These are phyloP conservation scores for Rafetus swinhoei DNA, from an alignment of 2,113 vertebrate genomes.

Conservation along the genomic window DNA sequence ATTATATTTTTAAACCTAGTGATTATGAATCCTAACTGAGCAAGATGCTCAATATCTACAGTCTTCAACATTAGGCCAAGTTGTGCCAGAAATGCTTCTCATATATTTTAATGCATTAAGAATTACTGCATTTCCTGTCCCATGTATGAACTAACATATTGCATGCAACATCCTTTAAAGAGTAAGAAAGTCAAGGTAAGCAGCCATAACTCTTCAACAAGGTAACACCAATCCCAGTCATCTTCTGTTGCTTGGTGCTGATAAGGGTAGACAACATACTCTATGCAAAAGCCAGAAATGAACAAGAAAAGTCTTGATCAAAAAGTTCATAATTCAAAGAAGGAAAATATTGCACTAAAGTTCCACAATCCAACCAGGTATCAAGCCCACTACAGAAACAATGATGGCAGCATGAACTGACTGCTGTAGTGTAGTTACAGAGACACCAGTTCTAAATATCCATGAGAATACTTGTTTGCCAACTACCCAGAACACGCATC, in stretches of 20 bases:
- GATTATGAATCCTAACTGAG: neutral
- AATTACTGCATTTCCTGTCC: neutral
- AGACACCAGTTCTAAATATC: neutral
- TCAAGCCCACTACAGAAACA: neutral
- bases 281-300: neutral
- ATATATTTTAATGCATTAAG: neutral
- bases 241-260: slow-evolving; percentile 47
- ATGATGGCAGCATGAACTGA: neutral
- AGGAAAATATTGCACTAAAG: neutral
- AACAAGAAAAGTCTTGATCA: neutral
- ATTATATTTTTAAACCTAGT: neutral
- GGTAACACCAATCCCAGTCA: neutral
- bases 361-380: neutral
- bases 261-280: neutral
- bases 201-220: neutral
- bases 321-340: neutral
- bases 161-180: neutral
- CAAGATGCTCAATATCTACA: neutral
- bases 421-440: neutral
- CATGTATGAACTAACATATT: neutral
- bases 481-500: neutral
- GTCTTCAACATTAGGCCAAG: neutral
- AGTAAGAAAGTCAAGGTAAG: neutral
- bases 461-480: neutral
- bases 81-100: neutral